Evolutionary conservation across 2,113 vertebrate species (phyloP).

Genomic region (Conger conger): DNA sequence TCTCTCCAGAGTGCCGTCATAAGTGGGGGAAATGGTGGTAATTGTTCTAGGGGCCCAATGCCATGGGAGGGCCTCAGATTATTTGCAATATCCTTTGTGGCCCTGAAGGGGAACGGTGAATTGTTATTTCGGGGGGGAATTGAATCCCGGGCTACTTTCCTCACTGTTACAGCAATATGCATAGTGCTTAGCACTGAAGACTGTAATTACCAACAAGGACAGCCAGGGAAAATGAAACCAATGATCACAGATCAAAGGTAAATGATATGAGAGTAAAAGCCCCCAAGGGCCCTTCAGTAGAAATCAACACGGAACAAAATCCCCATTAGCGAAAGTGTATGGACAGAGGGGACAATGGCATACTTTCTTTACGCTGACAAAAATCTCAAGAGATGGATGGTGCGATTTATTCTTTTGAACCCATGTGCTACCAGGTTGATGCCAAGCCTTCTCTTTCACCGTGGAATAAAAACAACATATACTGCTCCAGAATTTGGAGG

Average conservation of each 20-base stretch:
- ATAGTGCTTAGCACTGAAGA: constrained; percentile 37
- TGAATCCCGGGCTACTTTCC: too few species aligned
- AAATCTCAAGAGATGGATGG: neutral
- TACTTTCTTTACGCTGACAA: neutral
- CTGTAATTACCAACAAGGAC: constrained; percentile 47
- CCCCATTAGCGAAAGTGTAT: constrained; percentile 45
- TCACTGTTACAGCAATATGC: constrained; percentile 24
- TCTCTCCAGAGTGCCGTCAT: neutral
- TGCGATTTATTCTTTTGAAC: neutral
- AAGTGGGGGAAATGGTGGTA: too few species aligned
- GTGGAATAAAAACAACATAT: neutral
- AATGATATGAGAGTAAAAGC: constrained; percentile 41
- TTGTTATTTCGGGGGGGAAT: too few species aligned
- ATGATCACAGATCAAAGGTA: constrained; percentile 44
- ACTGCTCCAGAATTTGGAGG: neutral
- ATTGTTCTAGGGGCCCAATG: too few species aligned
- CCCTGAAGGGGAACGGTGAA: too few species aligned
- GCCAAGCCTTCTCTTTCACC: neutral
- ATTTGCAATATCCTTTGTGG: too few species aligned
- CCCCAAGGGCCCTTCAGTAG: constrained; percentile 49
- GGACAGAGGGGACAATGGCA: neutral
- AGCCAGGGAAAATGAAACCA: constrained; percentile 48
- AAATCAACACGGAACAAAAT: constrained; percentile 59
- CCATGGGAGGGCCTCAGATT: too few species aligned
- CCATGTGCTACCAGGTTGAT: neutral